A percentile compares a stretch with the other conserved stretches of the same genome.
Evolutionary conservation across 2,113 vertebrate species (phyloP).

Genomic region (Phocoena sinus): DNA sequence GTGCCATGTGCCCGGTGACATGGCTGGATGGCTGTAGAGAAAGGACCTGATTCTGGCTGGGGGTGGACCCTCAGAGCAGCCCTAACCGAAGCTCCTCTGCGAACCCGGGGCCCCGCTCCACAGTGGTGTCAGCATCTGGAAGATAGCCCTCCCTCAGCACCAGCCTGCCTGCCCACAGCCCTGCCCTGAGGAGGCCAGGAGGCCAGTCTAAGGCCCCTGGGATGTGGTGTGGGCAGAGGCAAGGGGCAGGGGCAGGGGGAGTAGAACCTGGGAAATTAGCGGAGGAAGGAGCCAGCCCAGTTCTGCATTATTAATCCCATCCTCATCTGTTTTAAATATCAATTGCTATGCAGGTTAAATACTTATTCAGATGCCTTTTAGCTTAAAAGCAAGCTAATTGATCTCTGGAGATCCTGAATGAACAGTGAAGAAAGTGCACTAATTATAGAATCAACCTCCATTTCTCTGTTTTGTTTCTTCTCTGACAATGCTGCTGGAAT

Average conservation of each 20-base stretch:
- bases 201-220: neutral
- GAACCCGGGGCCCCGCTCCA: neutral
- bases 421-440: slow-evolving; percentile 81
- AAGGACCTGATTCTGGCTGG: neutral
- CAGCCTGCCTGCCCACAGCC: neutral
- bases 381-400: slow-evolving; percentile 89
- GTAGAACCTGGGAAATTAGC: neutral
- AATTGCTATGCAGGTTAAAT: slow-evolving; percentile 85
- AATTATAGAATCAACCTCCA: slow-evolving; percentile 83
- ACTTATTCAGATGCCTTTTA: slow-evolving; percentile 82
- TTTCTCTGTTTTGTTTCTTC: slow-evolving; percentile 55
- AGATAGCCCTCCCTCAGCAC: neutral
- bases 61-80: neutral
- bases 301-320: slow-evolving; percentile 43
- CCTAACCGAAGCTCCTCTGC: neutral
- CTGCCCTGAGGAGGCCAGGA: neutral
- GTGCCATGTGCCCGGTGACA: fast-evolving
- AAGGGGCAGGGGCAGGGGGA: neutral
- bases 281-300: neutral
- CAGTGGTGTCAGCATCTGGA: neutral
- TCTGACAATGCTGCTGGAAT: slow-evolving; percentile 37
- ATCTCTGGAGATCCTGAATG: slow-evolving; percentile 83
- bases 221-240: neutral
- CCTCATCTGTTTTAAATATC: slow-evolving; percentile 76
- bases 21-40: neutral